Base-by-base conservation (phyloP, 1,140 invertebrate genomes). In the Drosophila asahinai region DNA sequence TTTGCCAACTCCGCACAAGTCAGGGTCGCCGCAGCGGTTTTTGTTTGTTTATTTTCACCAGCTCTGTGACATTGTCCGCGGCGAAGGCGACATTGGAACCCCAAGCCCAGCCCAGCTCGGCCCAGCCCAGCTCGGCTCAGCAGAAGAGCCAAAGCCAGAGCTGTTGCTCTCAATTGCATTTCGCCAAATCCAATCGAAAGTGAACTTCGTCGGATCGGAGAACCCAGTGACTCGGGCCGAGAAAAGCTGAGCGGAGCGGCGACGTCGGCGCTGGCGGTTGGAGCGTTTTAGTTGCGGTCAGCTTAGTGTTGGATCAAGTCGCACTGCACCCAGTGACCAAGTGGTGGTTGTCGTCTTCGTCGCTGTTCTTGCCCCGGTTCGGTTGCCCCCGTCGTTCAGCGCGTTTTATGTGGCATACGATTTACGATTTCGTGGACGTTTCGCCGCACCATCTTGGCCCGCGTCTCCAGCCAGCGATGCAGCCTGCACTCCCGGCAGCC, bases 1-100 rank as follows among this genome's bases (percentile, higher is more conserved):
- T 92, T 68, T 91, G 91, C 91, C 57, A 86, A 70, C 77, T 67
- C 61, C 40, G 83, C 86, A 92, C 42, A 92, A 92, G 81, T 92
- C 91, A 92, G 67, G 91, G 86, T 77, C 83, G 52, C 55, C 38
- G 75, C 71, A 58, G 76, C 68, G 33, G 33, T 36, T 66, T 72
- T 72, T 81, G 86, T 84, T 89, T 87, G 72, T 83, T 84, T 84
- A 81, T 84, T 81, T 80, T 59, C 17, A 38, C 45, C 68, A 72
- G 33, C 68, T 72, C 30, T 80, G 66, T 84, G 91, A 92, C 91
- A 92, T 92, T 92, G 91, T 72, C 83, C 86, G 86, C 62, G 66
- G 27, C 77, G 72, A 68, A 79, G 72, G 64, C 77, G 86, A 90
- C 86, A 90, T 90, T 90, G 86, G 83, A 86, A 89, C 47, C 79